These are phyloP conservation scores for Streptopelia turtur DNA, from an alignment of 2,797 vertebrate species.

Conservation along the genomic window DNA sequence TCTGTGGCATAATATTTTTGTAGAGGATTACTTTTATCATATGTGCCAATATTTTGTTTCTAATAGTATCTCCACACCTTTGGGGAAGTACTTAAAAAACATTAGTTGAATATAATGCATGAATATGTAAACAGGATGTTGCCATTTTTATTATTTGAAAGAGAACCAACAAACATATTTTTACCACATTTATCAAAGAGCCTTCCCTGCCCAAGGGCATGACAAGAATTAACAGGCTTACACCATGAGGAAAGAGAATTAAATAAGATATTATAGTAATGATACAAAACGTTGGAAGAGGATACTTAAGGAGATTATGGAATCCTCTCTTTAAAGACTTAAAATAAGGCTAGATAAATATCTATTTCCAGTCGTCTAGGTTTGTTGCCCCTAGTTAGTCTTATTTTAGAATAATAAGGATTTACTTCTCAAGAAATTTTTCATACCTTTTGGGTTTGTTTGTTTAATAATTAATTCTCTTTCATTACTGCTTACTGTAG, in stretches of 20 bases:
- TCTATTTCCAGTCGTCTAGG: background rate
- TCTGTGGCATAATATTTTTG: background rate
- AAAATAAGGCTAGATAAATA: background rate
- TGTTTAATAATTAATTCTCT: background rate
- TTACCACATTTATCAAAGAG: background rate
- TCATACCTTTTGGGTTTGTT: background rate
- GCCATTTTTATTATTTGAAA: background rate
- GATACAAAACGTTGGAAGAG: background rate
- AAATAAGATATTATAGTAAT: background rate
- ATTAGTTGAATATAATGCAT: background rate
- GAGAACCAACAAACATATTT: background rate
- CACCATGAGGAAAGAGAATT: background rate
- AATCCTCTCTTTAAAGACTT: background rate
- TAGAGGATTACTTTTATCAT: background rate
- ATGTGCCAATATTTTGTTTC: background rate
- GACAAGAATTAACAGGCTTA: background rate
- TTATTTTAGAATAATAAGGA: background rate
- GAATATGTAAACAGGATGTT: background rate
- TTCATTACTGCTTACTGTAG: background rate
- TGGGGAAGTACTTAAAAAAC: background rate
- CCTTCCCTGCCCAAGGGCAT: background rate
- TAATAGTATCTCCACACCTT: background rate
- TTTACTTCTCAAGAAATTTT: background rate
- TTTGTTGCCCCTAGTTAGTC: background rate
- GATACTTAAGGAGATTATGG: background rate